phyloP scores from a whole-genome alignment of 1,140 invertebrate species.

The Glossosoma conforme region DNA sequence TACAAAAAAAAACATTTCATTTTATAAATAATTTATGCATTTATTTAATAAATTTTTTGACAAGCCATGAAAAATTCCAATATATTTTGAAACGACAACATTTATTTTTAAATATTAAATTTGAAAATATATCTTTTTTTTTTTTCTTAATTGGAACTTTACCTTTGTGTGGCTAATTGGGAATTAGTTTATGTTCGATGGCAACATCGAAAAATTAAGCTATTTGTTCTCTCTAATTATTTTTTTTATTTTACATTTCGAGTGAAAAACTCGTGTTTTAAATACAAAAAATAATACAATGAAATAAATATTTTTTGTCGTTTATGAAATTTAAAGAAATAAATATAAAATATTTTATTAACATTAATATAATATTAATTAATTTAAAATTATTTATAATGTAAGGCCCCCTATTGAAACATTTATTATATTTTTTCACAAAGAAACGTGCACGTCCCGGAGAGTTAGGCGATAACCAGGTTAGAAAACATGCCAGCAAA shows the following conservation, averaged over 20 bases:
- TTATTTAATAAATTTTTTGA: no score
- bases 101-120: background rate
- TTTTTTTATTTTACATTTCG: slow-evolving; percentile 2
- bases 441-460: slow-evolving; percentile 31
- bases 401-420: background rate
- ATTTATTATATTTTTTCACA: slow-evolving; percentile 31
- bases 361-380: background rate
- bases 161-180: no score
- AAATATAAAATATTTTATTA: background rate
- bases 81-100: background rate
- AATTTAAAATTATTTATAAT: background rate
- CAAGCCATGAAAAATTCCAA: no score
- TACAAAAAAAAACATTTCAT: no score
- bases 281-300: no score
- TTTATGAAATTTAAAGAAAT: no score
- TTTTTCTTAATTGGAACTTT: background rate
- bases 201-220: background rate
- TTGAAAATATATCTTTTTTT: background rate
- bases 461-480: slow-evolving; percentile 30
- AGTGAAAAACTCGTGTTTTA: no score
- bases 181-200: no score
- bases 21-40: no score
- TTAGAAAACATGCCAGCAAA: slow-evolving; percentile 22
- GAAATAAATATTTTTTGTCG: no score
- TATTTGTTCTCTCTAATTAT: background rate